Percentiles rank a stretch among this genome's conserved stretches.
These are phyloP conservation scores for Drosophila simulans DNA, from an alignment of 1,140 invertebrate species.

Conservation along the genomic window DNA sequence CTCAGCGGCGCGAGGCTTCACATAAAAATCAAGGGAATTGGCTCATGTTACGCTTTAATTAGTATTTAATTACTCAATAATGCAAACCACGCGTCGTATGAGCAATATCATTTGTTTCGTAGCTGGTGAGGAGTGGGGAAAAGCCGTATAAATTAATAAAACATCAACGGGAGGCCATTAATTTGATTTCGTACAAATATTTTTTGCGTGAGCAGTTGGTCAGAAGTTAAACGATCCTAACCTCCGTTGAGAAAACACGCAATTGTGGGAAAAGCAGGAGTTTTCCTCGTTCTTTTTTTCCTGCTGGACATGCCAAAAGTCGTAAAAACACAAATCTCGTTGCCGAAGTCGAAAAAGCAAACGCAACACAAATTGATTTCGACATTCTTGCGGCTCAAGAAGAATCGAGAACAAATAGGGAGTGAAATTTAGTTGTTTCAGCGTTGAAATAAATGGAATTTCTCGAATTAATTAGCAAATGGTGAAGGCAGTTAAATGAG, in stretches of 20 bases:
- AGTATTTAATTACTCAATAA: constrained; percentile 83
- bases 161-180: constrained; percentile 75
- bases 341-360: constrained; percentile 63
- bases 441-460: constrained; percentile 71
- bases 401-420: constrained; percentile 9
- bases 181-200: constrained; percentile 81
- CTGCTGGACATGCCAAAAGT: constrained; percentile 65
- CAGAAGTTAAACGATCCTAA: constrained; percentile 67
- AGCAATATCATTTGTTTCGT: constrained; percentile 74
- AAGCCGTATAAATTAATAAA: constrained; percentile 80
- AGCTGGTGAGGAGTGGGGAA: neutral
- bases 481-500: constrained; percentile 79
- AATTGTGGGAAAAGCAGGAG: constrained; percentile 24
- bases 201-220: constrained; percentile 71
- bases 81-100: constrained; percentile 74
- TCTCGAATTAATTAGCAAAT: constrained; percentile 82
- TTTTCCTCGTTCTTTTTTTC: neutral
- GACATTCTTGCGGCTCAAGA: constrained; percentile 30
- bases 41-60: constrained; percentile 80
- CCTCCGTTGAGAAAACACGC: constrained; percentile 49
- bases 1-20: constrained; percentile 6
- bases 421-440: constrained; percentile 74
- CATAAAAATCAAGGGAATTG: constrained; percentile 53
- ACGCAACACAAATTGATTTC: constrained; percentile 73
- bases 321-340: constrained; percentile 79